Evolutionary conservation across 2,888 invertebrate species (phyloP).

Genomic region (Emmelina monodactyla): DNA sequence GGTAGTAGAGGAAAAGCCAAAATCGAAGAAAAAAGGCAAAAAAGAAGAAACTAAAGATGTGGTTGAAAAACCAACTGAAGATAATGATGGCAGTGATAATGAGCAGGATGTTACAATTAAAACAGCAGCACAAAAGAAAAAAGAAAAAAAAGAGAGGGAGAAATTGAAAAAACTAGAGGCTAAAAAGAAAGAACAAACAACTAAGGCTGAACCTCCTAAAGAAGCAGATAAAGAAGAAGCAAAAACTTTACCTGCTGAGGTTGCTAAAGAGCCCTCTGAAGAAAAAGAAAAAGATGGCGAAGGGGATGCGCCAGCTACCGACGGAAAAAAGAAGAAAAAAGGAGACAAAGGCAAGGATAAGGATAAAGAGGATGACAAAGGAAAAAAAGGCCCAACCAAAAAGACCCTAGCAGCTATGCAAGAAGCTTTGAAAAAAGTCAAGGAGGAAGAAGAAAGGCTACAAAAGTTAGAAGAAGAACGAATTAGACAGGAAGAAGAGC

Average conservation of each 20-base stretch:
- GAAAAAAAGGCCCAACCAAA: slow-evolving; percentile 79
- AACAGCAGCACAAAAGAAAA: slow-evolving; percentile 87
- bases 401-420: slow-evolving; percentile 92
- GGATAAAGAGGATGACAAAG: slow-evolving; percentile 66
- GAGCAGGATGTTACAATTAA: slow-evolving; percentile 72
- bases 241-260: slow-evolving; percentile 25
- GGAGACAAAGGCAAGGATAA: slow-evolving; percentile 50
- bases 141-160: slow-evolving; percentile 86
- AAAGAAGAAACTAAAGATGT: slow-evolving; percentile 36
- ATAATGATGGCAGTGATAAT: slow-evolving; percentile 56
- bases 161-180: slow-evolving; percentile 77
- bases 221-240: slow-evolving; percentile 21
- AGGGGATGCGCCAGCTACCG: slow-evolving; percentile 32
- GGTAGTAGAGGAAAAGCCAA: slow-evolving; percentile 41
- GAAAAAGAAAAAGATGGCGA: slow-evolving; percentile 38
- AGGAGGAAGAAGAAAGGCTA: slow-evolving; percentile 86
- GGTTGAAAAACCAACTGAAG: slow-evolving; percentile 34
- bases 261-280: slow-evolving; percentile 41
- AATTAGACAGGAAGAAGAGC: slow-evolving; percentile 75
- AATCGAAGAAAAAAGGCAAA: slow-evolving; percentile 46
- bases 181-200: slow-evolving; percentile 58
- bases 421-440: slow-evolving; percentile 85
- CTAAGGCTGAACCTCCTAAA: slow-evolving; percentile 16
- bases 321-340: slow-evolving; percentile 55
- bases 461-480: slow-evolving; percentile 82